A percentile compares a stretch with the other conserved stretches of the same genome.
Conservation (phyloP, 2,113 vertebrate genomes). For the Pterocles gutturalis region DNA sequence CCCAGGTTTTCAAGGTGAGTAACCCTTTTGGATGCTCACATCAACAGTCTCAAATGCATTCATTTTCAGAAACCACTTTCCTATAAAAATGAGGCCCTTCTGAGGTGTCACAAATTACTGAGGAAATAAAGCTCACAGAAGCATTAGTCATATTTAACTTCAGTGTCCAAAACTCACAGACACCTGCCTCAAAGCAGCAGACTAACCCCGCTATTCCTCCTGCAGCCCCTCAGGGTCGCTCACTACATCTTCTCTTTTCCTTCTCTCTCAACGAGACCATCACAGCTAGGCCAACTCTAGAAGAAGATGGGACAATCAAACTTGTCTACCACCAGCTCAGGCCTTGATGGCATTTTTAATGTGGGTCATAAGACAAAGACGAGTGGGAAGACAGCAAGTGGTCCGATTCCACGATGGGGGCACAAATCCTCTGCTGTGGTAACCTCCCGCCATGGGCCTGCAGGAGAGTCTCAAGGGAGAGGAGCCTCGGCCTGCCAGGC, state of each 20-base stretch:
- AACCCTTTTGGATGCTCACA: background rate
- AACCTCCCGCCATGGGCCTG: fast-evolving
- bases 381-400: background rate
- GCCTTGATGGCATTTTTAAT: background rate
- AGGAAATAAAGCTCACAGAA: background rate
- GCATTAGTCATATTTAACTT: background rate
- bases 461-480: background rate
- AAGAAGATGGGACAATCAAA: background rate
- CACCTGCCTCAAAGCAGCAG: background rate
- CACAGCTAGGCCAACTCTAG: background rate
- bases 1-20: background rate
- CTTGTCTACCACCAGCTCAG: background rate
- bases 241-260: background rate
- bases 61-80: background rate
- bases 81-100: background rate
- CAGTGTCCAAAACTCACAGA: background rate
- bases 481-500: background rate
- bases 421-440: background rate
- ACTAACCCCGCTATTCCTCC: background rate
- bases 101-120: background rate
- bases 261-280: background rate
- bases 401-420: background rate
- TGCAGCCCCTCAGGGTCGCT: background rate
- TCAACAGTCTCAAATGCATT: background rate
- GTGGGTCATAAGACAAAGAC: background rate